Base-by-base conservation (phyloP, 2,888 invertebrate species). In the Zaprionus lineosus region DNA sequence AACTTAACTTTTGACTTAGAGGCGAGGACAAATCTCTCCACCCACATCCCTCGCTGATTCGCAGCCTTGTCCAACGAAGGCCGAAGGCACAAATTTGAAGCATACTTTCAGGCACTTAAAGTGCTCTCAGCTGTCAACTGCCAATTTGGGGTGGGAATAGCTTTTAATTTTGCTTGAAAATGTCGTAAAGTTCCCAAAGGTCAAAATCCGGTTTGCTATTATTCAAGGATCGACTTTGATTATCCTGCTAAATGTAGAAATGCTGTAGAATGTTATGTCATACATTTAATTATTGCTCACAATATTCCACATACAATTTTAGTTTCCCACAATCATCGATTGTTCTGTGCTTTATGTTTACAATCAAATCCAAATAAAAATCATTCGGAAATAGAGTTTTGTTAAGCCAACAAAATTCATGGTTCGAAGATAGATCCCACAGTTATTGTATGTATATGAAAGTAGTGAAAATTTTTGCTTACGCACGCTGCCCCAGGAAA, bases 401-500 rank as follows among this genome's bases (percentile, higher is more conserved):
- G 3, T 18, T n/a, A 37, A 16, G 21, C 9, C 14, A 8, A 37
- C 19, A 6, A 46, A 64, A 58, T 56, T 58, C 16, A 40, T 51
- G 51, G 67, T 66, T 55, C 47, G 11, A 51, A 37, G 28, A 26
- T 34, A 28, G 28, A 14, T 33, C 19, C 37, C 24, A 33, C 15
- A 33, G 24, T 11, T 33, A 8, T 28, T 29, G 19, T 12, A 41
- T 68, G 68, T 61, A 69, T 72, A 46, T 57, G 46, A 68, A n/a
- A n/a, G n/a, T n/a, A 73, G 51, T 48, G 63, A 18, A 70, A 55
- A 75, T 75, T 78, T 84, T 60, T 82, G 83, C 53, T 71, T 82
- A 65, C 65, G 62, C 85, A 79, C 65, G 78, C 78, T 74, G 83
- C 78, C 43, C 16, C 40, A 31, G 60, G 39, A 53, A 16, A 12